Percentiles rank a stretch among this genome's conserved stretches.
Evolutionary conservation across 2,113 vertebrate species (phyloP).

Genomic region (Percopsis transmontana): DNA sequence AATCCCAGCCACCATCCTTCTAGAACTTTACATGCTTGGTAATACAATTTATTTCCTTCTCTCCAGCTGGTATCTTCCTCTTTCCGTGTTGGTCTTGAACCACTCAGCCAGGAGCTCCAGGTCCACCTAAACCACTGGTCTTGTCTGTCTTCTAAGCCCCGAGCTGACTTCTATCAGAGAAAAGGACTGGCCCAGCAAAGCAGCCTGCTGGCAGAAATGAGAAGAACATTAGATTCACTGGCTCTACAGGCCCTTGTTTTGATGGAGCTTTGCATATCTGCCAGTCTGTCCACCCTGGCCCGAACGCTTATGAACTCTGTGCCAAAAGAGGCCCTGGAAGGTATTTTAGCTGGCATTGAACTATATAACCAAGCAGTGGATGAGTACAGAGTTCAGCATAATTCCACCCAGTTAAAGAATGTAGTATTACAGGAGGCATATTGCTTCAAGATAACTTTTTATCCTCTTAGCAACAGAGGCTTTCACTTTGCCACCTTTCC

Average conservation of each 20-base stretch:
- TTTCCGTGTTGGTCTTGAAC: slow-evolving; percentile 28
- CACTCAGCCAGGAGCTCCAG: slow-evolving; percentile 68
- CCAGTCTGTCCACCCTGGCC: slow-evolving; percentile 48
- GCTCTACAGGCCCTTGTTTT: slow-evolving; percentile 62
- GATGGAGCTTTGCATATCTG: slow-evolving; percentile 62
- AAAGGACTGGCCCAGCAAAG: slow-evolving; percentile 24
- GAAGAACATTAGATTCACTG: slow-evolving; percentile 45
- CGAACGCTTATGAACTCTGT: slow-evolving; percentile 41
- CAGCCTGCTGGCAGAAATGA: slow-evolving; percentile 45
- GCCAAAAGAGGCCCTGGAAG: slow-evolving; percentile 63
- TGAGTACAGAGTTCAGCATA: slow-evolving; percentile 47
- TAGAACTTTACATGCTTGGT: not conserved
- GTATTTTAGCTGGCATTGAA: slow-evolving; percentile 60
- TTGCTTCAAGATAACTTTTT: not conserved
- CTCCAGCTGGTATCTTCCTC: not conserved
- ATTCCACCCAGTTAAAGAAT: slow-evolving; percentile 27
- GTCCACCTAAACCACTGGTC: slow-evolving; percentile 73
- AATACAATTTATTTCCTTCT: slow-evolving; percentile 8
- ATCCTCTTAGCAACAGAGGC: slow-evolving; percentile 14
- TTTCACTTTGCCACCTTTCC: slow-evolving; percentile 44
- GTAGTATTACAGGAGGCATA: slow-evolving; percentile 24
- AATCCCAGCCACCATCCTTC: not conserved
- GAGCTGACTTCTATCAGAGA: slow-evolving; percentile 59
- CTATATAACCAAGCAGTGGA: slow-evolving; percentile 66
- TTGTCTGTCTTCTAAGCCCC: slow-evolving; percentile 49